A percentile compares a stretch with the other conserved stretches of the same genome.
phyloP scores from a whole-genome alignment of 2,797 vertebrate genomes.

The Lacerta bilineata region DNA sequence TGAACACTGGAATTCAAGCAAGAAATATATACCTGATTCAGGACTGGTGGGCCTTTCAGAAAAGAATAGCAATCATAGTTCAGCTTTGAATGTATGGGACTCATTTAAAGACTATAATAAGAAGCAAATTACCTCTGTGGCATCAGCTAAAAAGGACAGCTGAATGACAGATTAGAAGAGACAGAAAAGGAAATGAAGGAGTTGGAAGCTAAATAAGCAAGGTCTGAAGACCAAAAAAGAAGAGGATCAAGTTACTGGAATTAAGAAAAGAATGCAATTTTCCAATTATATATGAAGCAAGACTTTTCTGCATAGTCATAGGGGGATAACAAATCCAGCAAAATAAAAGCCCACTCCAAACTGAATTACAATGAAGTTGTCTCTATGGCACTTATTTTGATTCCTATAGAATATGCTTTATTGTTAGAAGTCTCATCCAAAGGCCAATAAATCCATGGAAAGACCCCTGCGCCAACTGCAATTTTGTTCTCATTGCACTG shows the following conservation, averaged over 20 bases:
- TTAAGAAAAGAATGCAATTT: conserved; percentile 34
- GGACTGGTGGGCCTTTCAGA: conserved; percentile 41
- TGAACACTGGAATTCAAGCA: conserved; percentile 34
- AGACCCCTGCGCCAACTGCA: neutral
- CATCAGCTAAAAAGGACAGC: conserved; percentile 46
- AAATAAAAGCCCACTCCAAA: conserved; percentile 25
- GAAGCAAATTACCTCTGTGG: conserved; percentile 42
- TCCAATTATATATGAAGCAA: conserved; percentile 40
- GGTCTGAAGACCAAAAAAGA: conserved; percentile 40
- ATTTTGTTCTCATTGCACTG: neutral
- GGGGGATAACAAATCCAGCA: conserved; percentile 25
- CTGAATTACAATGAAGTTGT: conserved; percentile 2
- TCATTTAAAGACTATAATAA: conserved; percentile 45
- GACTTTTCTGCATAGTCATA: conserved; percentile 27
- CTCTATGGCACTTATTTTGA: neutral
- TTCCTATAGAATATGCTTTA: neutral
- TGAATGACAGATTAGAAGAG: conserved; percentile 47
- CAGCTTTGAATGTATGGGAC: conserved; percentile 23
- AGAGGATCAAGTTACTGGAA: conserved; percentile 46
- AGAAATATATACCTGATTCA: conserved; percentile 38
- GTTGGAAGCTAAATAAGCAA: conserved; percentile 54
- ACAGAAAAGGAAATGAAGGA: conserved; percentile 55
- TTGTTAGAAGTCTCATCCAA: neutral
- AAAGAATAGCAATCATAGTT: conserved; percentile 47
- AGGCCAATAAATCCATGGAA: neutral